A percentile compares a stretch with the other conserved stretches of the same genome.
Conservation (phyloP, 2,113 vertebrate genomes). For the Catharus fuscescens region DNA sequence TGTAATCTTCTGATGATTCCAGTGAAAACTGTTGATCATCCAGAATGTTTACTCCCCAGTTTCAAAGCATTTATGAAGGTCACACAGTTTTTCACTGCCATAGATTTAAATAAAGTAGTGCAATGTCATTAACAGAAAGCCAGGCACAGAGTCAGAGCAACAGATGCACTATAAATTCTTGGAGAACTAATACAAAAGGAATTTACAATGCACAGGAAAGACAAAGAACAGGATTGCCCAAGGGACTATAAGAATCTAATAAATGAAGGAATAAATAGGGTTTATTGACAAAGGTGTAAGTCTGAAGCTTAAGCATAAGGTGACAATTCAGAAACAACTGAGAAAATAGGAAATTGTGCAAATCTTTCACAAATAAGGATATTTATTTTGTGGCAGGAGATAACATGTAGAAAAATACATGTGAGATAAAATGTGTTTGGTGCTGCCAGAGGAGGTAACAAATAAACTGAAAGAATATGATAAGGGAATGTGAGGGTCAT, state of each 20-base stretch:
- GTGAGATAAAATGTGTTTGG: background rate
- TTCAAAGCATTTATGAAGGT: constrained; percentile 21
- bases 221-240: background rate
- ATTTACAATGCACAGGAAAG: constrained; percentile 4
- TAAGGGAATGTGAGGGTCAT: background rate
- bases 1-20: background rate
- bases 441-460: background rate
- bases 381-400: background rate
- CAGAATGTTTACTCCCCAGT: background rate
- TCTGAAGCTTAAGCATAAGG: background rate
- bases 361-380: background rate
- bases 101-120: background rate
- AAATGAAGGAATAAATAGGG: background rate
- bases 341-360: background rate
- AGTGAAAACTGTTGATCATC: background rate
- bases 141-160: background rate
- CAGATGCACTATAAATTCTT: background rate
- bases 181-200: constrained; percentile 1
- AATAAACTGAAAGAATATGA: background rate
- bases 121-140: background rate
- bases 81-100: background rate
- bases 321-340: background rate
- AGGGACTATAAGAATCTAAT: background rate
- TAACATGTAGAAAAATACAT: background rate
- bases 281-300: background rate